Evolutionary conservation across 2,113 vertebrate species (phyloP).

Genomic region (Oncorhynchus keta): DNA sequence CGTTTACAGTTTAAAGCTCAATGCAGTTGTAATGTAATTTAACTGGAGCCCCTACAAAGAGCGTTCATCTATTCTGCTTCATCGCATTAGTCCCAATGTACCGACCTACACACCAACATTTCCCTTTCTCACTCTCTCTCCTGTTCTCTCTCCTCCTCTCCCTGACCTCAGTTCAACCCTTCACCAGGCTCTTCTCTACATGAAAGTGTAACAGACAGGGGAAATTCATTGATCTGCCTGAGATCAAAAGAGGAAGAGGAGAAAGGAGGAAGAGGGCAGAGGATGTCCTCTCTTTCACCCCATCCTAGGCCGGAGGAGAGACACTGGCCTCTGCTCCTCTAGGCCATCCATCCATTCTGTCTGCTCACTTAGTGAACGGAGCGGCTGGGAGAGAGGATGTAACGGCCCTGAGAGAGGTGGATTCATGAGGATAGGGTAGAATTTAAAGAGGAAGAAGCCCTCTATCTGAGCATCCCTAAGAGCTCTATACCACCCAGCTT

Average conservation of each 20-base stretch:
- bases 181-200: background rate
- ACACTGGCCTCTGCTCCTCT: background rate
- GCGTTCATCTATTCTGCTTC: background rate
- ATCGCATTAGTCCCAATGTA: background rate
- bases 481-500: constrained; percentile 39
- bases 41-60: background rate
- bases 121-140: background rate
- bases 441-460: constrained; percentile 46
- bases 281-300: constrained; percentile 8
- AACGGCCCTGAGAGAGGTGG: constrained; percentile 22
- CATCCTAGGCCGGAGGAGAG: background rate
- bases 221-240: constrained; percentile 6
- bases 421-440: constrained; percentile 23
- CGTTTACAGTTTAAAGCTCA: background rate
- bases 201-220: constrained; percentile 1
- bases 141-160: background rate
- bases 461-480: constrained; percentile 43
- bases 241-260: constrained; percentile 24
- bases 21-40: background rate
- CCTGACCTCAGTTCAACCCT: background rate
- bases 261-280: constrained; percentile 1
- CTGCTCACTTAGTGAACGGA: background rate
- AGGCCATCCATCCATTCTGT: background rate
- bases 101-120: background rate
- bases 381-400: constrained; percentile 2